Evolutionary conservation across 2,888 invertebrate genomes (phyloP), one percentile per base, ranked within the genome.

Genomic region (Dorcus hopei): DNA sequence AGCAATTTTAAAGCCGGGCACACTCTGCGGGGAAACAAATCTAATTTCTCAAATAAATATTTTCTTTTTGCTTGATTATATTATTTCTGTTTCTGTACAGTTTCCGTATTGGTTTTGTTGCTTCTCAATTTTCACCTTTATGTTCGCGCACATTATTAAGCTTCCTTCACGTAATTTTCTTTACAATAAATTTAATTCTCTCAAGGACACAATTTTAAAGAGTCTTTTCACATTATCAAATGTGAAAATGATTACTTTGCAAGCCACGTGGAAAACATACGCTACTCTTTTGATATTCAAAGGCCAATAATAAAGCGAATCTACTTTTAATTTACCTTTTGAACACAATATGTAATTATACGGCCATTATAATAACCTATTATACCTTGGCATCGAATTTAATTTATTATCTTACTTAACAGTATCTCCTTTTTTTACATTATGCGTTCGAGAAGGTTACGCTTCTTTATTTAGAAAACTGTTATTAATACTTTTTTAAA

Each of bases 41-140:
- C 78, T 78, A 79, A 78, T 79, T 79, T 78, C 74, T 73, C 76
- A 76, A 78, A 77, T 78, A 78, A 78, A 79, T 78, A 78, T 77
- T 77, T 78, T 67, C 75, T 75, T 75, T 59, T 75, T 76, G 73
- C 76, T 77, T 78, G 77, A 78, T 78, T 77, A 77, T 78, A 76
- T 77, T 77, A 77, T 77, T 77, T 75, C 75, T 74, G 76, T 74
- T 77, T 76, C 77, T 74, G 74, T 75, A 75, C 69, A 70, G 72
- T 66, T 66, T 68, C 66, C 67, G 65, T 56, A 56, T 61, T 55
- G 65, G 65, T 61, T 52, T 58, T 53, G 58, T 48, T 47, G 56
- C 47, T 52, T 47, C 52, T 52, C 57, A 52, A 40, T 47, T 45
- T 45, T 45, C 45, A 45, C 45, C 45, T 45, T 45, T 45, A 45